These are phyloP conservation scores for Mimas tiliae DNA, from an alignment of 2,888 invertebrate genomes.

Conservation along the genomic window DNA sequence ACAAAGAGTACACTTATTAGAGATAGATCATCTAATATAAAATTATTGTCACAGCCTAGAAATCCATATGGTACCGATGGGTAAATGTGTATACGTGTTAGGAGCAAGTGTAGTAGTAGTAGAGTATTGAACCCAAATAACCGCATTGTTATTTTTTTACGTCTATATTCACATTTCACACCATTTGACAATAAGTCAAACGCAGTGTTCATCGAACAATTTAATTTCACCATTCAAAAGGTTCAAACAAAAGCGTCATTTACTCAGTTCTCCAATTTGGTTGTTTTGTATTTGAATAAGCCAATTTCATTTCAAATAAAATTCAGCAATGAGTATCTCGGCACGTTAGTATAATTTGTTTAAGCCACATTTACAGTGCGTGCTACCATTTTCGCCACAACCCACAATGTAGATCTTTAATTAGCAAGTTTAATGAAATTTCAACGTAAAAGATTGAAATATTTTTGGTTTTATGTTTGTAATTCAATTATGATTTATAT, in stretches of 20 bases:
- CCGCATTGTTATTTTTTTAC: not conserved
- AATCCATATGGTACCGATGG: no score
- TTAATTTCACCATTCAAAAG: not conserved
- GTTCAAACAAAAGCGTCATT: not conserved
- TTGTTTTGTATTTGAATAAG: constrained; percentile 15
- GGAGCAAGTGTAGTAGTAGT: no score
- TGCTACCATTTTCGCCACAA: constrained; percentile 46
- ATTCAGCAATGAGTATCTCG: constrained; percentile 34
- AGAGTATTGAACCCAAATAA: not conserved
- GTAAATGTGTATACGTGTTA: no score
- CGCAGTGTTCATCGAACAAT: not conserved
- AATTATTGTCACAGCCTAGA: no score
- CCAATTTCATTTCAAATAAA: constrained; percentile 29
- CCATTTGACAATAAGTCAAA: not conserved
- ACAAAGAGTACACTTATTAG: no score
- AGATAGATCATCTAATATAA: no score
- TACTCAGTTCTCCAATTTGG: constrained; percentile 10
- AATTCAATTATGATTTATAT: not conserved
- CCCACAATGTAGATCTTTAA: constrained; percentile 56
- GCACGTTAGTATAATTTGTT: constrained; percentile 45
- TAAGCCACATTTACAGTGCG: constrained; percentile 42
- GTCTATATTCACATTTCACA: not conserved
- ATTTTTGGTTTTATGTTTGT: not conserved
- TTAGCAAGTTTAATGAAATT: constrained; percentile 61
- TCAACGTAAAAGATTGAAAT: constrained; percentile 52